Base-by-base conservation (phyloP, 2,888 invertebrate species). In the Syrista parreyssii region DNA sequence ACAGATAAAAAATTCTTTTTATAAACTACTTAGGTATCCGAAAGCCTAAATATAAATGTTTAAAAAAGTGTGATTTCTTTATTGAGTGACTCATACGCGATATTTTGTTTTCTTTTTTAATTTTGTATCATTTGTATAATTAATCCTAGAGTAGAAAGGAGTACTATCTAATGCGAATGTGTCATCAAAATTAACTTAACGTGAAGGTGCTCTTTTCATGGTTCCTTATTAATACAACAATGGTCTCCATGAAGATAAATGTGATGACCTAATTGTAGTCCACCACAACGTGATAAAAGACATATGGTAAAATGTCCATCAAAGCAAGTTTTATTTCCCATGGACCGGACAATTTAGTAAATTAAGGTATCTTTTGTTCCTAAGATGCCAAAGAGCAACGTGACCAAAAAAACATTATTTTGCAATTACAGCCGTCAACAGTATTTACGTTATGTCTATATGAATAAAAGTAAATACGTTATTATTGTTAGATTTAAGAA, bases 291-390 rank as follows among this genome's bases (percentile, higher is more conserved):
- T 23, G 55, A 23, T 55, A 23, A 55, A 23, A 55, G 9, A 55
- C 6, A 23, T 55, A 55, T 55, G 23, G 2, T 71, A 68, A 72
- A 30, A 68, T 34, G 23, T 6, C 12, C 55, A 55, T 15, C 55
- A 23, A 55, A 55, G 23, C 9, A 31, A 74, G 55, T 77, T 77
- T 77, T 74, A 77, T 77, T 77, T 77, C 71, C 12, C 68, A 75
- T 71, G 74, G 77, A 77, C 77, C 75, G 71, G 77, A 55, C 23
- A 55, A 55, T 55, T 55, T 55, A 55, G 55, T 55, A 55, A 30
- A 31, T 12, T 31, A 71, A 71, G 71, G 55, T 55, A 71, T 33
- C 31, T 71, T 71, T 33, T 32, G 71, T 71, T 71, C 71, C 71
- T 71, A 71, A 71, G 71, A 71, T 71, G 71, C 71, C 71, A 71